phyloP scores from a whole-genome alignment of 2,888 invertebrate genomes.

The Myopa tessellatipennis region DNA sequence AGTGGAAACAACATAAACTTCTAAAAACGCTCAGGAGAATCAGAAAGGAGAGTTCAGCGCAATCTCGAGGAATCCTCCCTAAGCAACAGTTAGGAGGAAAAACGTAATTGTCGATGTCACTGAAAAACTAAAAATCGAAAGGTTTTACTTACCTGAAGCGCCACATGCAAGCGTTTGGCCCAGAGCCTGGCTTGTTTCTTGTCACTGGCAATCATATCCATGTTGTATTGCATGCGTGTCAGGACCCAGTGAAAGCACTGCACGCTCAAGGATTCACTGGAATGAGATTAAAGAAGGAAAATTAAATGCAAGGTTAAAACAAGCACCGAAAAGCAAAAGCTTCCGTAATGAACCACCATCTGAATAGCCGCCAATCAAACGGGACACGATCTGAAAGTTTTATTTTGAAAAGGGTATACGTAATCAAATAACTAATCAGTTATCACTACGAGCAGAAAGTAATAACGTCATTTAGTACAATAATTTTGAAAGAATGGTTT shows the following conservation, averaged over 20 bases:
- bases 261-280: conserved; percentile 91
- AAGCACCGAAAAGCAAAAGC: conserved; percentile 1
- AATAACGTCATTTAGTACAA: no score
- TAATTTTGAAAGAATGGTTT: no score
- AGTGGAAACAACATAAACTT: background rate
- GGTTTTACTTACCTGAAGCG: conserved; percentile 70
- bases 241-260: conserved; percentile 90
- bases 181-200: conserved; percentile 86
- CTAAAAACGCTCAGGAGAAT: background rate
- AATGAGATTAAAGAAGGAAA: conserved; percentile 53
- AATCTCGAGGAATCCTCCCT: background rate
- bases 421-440: no score
- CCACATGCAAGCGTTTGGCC: conserved; percentile 88
- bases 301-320: background rate
- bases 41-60: background rate
- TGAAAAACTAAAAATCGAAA: background rate
- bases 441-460: no score
- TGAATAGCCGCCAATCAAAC: no score
- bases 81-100: background rate
- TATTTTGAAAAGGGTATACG: no score
- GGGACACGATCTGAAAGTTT: no score
- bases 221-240: conserved; percentile 79
- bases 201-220: conserved; percentile 88
- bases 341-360: background rate
- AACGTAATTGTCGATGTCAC: background rate